phyloP scores from a whole-genome alignment of 2,797 vertebrate genomes.

The Sandelia bainsii region DNA sequence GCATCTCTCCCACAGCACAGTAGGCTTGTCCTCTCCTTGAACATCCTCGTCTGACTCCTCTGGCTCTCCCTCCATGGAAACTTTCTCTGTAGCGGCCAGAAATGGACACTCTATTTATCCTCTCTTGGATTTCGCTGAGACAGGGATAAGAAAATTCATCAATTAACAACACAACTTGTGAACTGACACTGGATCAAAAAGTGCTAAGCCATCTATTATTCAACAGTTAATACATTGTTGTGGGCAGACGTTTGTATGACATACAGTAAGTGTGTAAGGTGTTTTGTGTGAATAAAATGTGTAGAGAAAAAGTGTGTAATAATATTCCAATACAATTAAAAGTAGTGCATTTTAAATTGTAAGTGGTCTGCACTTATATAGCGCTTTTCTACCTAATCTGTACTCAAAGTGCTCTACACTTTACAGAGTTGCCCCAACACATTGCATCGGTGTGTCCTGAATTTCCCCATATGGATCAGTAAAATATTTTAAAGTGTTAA shows the following conservation, averaged over 20 bases:
- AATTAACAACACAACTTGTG: conserved; percentile 73
- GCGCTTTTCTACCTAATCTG: too few species aligned
- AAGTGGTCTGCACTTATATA: too few species aligned
- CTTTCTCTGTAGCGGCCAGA: conserved; percentile 4
- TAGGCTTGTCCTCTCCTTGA: conserved; percentile 41
- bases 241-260: conserved; percentile 20
- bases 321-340: neutral
- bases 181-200: conserved; percentile 66
- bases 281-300: conserved; percentile 15
- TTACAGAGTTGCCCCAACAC: too few species aligned
- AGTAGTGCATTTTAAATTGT: neutral
- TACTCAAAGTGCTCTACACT: too few species aligned
- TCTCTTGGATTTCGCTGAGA: conserved; percentile 39
- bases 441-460: too few species aligned
- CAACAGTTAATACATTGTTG: conserved; percentile 53
- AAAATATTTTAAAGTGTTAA: neutral
- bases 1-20: conserved; percentile 82
- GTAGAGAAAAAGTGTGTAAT: neutral
- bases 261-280: neutral
- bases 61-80: conserved; percentile 63
- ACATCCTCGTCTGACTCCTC: conserved; percentile 66
- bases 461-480: too few species aligned
- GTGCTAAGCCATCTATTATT: conserved; percentile 63
- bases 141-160: conserved; percentile 49
- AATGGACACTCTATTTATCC: neutral